Conservation (phyloP, 2,888 invertebrate genomes). For the Aradus depressus region DNA sequence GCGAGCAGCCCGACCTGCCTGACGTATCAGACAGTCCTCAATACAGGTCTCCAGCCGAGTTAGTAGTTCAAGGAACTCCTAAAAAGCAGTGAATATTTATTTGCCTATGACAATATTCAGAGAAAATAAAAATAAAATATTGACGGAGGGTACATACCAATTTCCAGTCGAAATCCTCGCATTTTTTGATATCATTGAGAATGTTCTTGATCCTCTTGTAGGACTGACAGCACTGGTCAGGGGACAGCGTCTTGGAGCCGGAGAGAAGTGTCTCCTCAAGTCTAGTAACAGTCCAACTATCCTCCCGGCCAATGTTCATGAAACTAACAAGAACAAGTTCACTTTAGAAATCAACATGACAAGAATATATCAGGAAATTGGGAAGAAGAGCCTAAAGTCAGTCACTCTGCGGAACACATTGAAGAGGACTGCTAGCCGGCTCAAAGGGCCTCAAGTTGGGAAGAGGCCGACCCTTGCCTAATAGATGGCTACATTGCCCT, state of each 20-base stretch:
- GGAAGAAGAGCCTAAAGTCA: too few relatives aligned
- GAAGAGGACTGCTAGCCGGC: too few relatives aligned
- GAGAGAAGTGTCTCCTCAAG: conserved; percentile 68
- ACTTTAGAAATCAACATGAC: not conserved
- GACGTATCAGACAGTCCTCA: conserved; percentile 58
- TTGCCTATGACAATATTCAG: not conserved
- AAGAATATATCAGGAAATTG: too few relatives aligned
- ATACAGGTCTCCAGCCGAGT: conserved; percentile 52
- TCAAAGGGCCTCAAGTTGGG: too few relatives aligned
- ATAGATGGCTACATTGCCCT: too few relatives aligned
- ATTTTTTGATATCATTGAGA: conserved; percentile 31
- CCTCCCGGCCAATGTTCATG: conserved; percentile 53
- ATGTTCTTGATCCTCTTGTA: conserved; percentile 46
- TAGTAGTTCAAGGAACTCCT: conserved; percentile 41
- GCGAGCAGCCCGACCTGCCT: conserved; percentile 53
- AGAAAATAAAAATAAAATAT: not conserved
- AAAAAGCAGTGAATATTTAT: conserved; percentile 4
- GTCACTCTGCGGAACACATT: too few relatives aligned
- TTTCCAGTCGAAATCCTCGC: conserved; percentile 34
- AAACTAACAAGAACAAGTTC: conserved; percentile 39
- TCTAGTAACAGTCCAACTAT: conserved; percentile 60
- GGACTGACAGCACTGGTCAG: conserved; percentile 72
- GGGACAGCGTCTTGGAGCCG: conserved; percentile 65
- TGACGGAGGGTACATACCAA: conserved; percentile 30
- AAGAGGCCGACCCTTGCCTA: too few relatives aligned